Evolutionary conservation across 2,888 invertebrate genomes (phyloP).

Genomic region (Tridacna crocea): DNA sequence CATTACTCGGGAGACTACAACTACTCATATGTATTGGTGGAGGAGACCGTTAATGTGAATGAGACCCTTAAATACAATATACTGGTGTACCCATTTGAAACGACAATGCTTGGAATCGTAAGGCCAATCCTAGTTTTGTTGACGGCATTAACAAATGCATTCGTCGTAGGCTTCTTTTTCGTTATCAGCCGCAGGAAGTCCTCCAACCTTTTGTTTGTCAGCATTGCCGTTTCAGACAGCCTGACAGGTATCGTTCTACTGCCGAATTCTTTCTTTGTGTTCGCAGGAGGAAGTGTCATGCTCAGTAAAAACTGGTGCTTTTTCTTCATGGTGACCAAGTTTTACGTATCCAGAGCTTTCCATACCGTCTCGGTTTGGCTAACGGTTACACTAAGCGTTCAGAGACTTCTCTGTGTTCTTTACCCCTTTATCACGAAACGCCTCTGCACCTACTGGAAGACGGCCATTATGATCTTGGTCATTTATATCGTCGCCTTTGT

Average conservation of each 20-base stretch:
- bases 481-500: slow-evolving; percentile 57
- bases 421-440: slow-evolving; percentile 62
- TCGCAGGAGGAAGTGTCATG: background rate
- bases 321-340: slow-evolving; percentile 33
- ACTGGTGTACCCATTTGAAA: no score
- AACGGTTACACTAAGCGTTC: slow-evolving; percentile 60
- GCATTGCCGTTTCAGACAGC: slow-evolving; percentile 55
- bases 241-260: slow-evolving; percentile 43
- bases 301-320: slow-evolving; percentile 35
- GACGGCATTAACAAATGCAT: slow-evolving; percentile 39
- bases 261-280: slow-evolving; percentile 52
- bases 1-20: background rate
- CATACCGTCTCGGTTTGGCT: slow-evolving; percentile 70
- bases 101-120: slow-evolving; percentile 38
- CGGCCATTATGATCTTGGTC: slow-evolving; percentile 48
- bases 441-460: slow-evolving; percentile 63
- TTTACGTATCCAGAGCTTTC: slow-evolving; percentile 46
- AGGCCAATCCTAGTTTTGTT: slow-evolving; percentile 36
- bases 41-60: no score
- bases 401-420: slow-evolving; percentile 66
- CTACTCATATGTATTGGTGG: background rate
- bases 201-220: slow-evolving; percentile 47
- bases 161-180: slow-evolving; percentile 47
- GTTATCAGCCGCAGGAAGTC: slow-evolving; percentile 35
- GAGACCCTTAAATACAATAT: no score